Base-by-base conservation (phyloP, 2,888 invertebrate species). In the Parnassius smintheus region DNA sequence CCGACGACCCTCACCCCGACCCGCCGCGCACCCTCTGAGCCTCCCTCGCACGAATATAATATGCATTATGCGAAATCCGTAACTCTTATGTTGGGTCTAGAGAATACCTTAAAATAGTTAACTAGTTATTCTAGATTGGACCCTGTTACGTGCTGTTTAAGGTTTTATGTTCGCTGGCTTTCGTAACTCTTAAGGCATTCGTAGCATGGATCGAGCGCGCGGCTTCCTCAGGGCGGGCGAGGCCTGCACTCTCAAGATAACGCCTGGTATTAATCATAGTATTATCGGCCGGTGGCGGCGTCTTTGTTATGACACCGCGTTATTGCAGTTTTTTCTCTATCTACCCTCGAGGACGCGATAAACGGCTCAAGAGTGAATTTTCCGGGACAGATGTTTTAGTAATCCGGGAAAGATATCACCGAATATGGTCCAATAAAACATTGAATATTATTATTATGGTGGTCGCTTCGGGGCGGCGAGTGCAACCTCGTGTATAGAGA, bases 1-100 rank as follows among this genome's bases (percentile, higher is more conserved):
- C 61, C 62, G 41, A 56, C 52, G n/a, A 12, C 49, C 49, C 49
- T 49, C 63, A 64, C 56, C 69, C 69, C 74, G 69, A 71, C 65
- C 71, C 65, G 74, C 67, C 71, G 68, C 71, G 69, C 66, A 66
- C 72, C 72, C 72, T 70, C 66, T 59, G 62, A 61, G 59, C 63
- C 67, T 64, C 68, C 70, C 71, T 62, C 68, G 74, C 78, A 72
- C 81, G 83, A 88, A 90, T 90, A 90, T 90, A 90, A 88, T 88
- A 91, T 91, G 91, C 91, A 91, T 91, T 91, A 91, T 91, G 91
- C 91, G 91, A 91, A 90, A 91, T 91, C 89, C 90, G 89, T 90
- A 88, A 89, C 89, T 91, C 90, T 88, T 86, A 83, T 85, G 85
- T 83, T 77, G 80, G 82, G 77, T 81, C 82, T 77, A 74, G 78